Percentiles rank a stretch among this genome's conserved stretches.
These are phyloP conservation scores for Nerophis lumbriciformis DNA, from an alignment of 2,113 vertebrate genomes.

Conservation along the genomic window DNA sequence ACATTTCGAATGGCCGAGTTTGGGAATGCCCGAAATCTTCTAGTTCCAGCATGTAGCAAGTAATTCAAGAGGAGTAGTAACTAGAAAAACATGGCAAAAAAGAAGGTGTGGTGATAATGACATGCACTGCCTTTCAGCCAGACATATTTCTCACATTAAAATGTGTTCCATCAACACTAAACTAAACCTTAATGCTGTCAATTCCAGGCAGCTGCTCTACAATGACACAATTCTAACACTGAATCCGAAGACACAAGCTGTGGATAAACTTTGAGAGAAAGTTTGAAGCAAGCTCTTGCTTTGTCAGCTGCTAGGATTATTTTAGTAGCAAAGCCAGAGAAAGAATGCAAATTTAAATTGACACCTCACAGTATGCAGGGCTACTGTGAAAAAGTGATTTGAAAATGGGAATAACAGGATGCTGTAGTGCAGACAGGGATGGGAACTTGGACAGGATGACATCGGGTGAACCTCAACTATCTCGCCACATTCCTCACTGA, in stretches of 20 bases:
- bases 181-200: background rate
- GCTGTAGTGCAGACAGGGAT: constrained; percentile 11
- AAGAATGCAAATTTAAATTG: background rate
- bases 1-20: too few relatives aligned
- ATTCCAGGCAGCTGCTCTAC: background rate
- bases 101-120: too few relatives aligned
- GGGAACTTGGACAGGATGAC: constrained; percentile 28
- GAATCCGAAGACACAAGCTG: background rate
- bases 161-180: too few relatives aligned
- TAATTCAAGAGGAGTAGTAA: too few relatives aligned
- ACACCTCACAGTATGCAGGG: background rate
- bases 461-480: constrained; percentile 35
- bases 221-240: background rate
- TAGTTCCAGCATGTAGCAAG: too few relatives aligned
- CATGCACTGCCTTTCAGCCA: too few relatives aligned
- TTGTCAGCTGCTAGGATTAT: background rate
- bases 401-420: constrained; percentile 14
- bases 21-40: too few relatives aligned
- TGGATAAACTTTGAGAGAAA: background rate
- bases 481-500: constrained; percentile 43
- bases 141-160: too few relatives aligned
- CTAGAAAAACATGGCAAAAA: too few relatives aligned
- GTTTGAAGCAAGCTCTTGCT: background rate
- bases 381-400: background rate
- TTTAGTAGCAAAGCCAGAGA: constrained; percentile 11